These are phyloP conservation scores for Megalopta genalis DNA, from an alignment of 1,140 invertebrate species.

Conservation along the genomic window DNA sequence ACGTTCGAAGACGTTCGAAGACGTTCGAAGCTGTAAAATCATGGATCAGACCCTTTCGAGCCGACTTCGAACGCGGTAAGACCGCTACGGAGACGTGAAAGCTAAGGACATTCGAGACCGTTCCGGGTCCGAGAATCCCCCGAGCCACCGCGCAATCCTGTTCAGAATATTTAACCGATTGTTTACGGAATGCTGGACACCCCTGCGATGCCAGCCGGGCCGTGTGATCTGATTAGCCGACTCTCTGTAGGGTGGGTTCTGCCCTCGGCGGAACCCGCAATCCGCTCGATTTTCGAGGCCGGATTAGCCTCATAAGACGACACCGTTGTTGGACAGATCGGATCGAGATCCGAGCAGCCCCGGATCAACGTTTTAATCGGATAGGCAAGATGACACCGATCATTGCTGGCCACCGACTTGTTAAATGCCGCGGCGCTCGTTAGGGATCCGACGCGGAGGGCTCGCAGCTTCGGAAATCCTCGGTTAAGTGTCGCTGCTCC, in stretches of 20 bases:
- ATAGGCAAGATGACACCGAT: slow-evolving; percentile 19
- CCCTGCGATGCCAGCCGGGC: slow-evolving; percentile 72
- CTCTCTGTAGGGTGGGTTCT: slow-evolving; percentile 73
- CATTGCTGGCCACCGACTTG: not conserved
- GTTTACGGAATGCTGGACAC: slow-evolving; percentile 70
- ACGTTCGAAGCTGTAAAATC: not conserved
- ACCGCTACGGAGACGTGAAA: no score
- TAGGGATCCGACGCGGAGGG: no score
- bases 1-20: no score
- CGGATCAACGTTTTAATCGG: slow-evolving; percentile 34
- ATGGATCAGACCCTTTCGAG: no score
- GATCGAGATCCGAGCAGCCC: slow-evolving; percentile 42
- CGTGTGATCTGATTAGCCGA: slow-evolving; percentile 77
- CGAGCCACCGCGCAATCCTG: not conserved
- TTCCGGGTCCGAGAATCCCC: no score
- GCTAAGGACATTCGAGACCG: no score
- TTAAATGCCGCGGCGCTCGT: no score
- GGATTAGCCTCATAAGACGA: slow-evolving; percentile 67
- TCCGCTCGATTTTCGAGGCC: slow-evolving; percentile 69
- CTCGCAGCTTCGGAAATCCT: no score
- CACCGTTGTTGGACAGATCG: slow-evolving; percentile 32
- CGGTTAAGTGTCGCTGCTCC: no score
- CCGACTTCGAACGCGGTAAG: no score
- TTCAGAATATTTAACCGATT: slow-evolving; percentile 47
- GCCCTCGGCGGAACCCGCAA: slow-evolving; percentile 71